phyloP scores from a whole-genome alignment of 2,797 vertebrate genomes.

The Epinephelus coioides region DNA sequence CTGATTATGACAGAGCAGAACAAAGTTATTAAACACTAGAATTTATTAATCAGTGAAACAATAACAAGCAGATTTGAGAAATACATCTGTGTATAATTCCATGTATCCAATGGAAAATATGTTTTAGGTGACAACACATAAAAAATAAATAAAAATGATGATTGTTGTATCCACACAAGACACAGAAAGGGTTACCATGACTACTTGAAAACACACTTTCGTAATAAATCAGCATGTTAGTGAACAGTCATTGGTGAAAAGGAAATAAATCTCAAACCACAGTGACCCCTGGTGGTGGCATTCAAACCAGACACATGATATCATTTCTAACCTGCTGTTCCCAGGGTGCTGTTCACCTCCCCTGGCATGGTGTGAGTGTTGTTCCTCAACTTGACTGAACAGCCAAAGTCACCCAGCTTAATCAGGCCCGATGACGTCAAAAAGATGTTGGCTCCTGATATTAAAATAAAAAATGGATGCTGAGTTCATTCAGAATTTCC shows the following conservation, averaged over 20 bases:
- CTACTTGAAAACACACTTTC: background rate
- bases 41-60: background rate
- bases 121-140: background rate
- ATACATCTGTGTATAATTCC: background rate
- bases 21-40: background rate
- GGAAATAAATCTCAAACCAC: background rate
- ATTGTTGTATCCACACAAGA: background rate
- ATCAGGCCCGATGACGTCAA: constrained; percentile 97
- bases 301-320: background rate
- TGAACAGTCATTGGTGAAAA: background rate
- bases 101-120: background rate
- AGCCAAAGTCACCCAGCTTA: constrained; percentile 98
- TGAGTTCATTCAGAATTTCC: too few species aligned
- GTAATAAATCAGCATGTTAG: background rate
- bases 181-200: background rate
- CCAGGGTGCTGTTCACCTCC: constrained; percentile 98
- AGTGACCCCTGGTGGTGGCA: constrained; percentile 46
- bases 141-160: background rate
- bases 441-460: constrained; percentile 97
- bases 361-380: constrained; percentile 99
- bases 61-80: background rate
- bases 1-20: constrained; percentile 72
- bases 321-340: constrained; percentile 92
- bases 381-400: constrained; percentile 98
- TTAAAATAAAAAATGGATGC: background rate